Evolutionary conservation across 2,797 vertebrate genomes (phyloP).

Genomic region (Salmo trutta): DNA sequence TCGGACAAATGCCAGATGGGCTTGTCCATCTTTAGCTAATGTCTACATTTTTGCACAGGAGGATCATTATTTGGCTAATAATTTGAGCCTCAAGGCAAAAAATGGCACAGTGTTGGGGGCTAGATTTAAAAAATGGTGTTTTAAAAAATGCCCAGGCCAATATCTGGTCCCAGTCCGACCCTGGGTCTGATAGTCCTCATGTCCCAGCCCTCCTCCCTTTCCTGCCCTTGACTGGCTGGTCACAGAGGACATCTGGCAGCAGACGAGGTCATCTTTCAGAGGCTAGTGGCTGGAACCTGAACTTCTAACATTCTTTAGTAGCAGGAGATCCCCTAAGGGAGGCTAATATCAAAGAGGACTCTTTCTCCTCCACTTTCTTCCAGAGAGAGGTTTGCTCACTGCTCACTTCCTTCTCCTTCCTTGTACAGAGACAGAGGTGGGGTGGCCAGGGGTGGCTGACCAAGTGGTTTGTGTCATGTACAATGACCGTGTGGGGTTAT

Average conservation of each 20-base stretch:
- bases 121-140: not conserved
- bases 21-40: not conserved
- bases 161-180: not conserved
- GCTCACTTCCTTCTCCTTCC: slow-evolving; percentile 17
- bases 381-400: slow-evolving; percentile 40
- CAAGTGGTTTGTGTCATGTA: not conserved
- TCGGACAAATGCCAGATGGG: not conserved
- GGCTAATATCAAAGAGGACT: slow-evolving; percentile 65
- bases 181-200: not conserved
- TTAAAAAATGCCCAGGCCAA: not conserved
- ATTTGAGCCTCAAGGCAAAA: not conserved
- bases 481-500: not conserved
- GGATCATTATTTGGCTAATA: not conserved
- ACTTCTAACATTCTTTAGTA: slow-evolving; percentile 66
- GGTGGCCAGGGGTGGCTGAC: slow-evolving; percentile 31
- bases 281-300: slow-evolving; percentile 71
- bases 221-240: slow-evolving; percentile 65
- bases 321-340: slow-evolving; percentile 60
- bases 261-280: slow-evolving; percentile 70
- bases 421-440: slow-evolving; percentile 28
- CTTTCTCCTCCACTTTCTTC: slow-evolving; percentile 54
- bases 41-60: not conserved
- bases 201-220: slow-evolving; percentile 33
- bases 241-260: slow-evolving; percentile 67
- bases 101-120: not conserved